These are phyloP conservation scores for Leuciscus idus DNA, from an alignment of 2,113 vertebrate species.

Conservation along the genomic window DNA sequence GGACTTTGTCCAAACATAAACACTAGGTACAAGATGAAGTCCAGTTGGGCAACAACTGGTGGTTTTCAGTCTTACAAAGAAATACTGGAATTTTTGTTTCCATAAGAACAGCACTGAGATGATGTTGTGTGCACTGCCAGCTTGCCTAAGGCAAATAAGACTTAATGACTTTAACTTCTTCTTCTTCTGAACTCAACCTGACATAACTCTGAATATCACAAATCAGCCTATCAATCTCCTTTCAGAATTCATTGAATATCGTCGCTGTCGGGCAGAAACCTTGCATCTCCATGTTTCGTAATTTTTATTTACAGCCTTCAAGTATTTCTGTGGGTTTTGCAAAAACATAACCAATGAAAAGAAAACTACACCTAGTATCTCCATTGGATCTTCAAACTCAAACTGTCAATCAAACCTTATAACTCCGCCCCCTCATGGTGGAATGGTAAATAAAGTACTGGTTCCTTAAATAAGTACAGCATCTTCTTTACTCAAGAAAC, in stretches of 20 bases:
- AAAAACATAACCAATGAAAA: too few species aligned
- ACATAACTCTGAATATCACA: conserved; percentile 12
- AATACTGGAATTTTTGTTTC: conserved; percentile 48
- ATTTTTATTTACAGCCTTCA: too few species aligned
- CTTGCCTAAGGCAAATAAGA: conserved; percentile 27
- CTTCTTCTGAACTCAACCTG: conserved; percentile 39
- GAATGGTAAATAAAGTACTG: too few species aligned
- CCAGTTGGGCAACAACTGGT: conserved; percentile 26
- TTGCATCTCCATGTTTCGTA: too few species aligned
- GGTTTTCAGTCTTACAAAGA: conserved; percentile 20
- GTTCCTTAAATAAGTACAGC: too few species aligned
- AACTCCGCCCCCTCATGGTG: too few species aligned
- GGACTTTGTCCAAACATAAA: conserved; percentile 17
- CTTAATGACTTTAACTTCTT: conserved; percentile 32
- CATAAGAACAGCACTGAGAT: conserved; percentile 40
- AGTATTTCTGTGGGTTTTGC: too few species aligned
- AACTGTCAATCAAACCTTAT: too few species aligned
- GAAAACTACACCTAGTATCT: too few species aligned
- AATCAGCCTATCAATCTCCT: background rate
- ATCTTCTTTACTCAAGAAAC: too few species aligned
- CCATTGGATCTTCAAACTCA: too few species aligned
- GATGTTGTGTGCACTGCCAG: conserved; percentile 34
- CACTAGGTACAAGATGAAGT: background rate
- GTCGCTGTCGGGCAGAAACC: background rate
- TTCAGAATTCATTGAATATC: conserved; percentile 35